A percentile compares a stretch with the other conserved stretches of the same genome.
Evolutionary conservation across 2,113 vertebrate species (phyloP).

Genomic region (Hippocampus barbouri): DNA sequence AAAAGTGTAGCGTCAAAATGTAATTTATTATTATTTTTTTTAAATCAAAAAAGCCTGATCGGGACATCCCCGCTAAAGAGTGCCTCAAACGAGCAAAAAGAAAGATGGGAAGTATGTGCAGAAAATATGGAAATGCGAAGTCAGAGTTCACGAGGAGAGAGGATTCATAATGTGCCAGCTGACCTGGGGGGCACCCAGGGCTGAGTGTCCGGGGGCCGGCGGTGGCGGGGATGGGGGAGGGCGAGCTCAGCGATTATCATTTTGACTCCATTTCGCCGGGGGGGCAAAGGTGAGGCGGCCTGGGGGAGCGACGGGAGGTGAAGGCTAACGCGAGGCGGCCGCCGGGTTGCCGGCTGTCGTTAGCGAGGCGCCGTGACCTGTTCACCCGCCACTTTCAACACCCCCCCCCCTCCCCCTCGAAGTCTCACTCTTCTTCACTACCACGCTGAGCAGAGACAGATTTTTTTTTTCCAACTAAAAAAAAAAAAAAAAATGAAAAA

Average conservation of each 20-base stretch:
- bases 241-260: slow-evolving; percentile 70
- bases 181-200: slow-evolving; percentile 65
- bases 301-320: slow-evolving; percentile 55
- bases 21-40: background rate
- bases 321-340: slow-evolving; percentile 53
- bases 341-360: slow-evolving; percentile 57
- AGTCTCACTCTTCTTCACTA: slow-evolving; percentile 26
- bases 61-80: slow-evolving; percentile 17
- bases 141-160: slow-evolving; percentile 70
- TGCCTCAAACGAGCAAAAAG: background rate
- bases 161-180: slow-evolving; percentile 72
- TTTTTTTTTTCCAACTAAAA: background rate
- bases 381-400: slow-evolving; percentile 53
- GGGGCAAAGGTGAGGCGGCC: slow-evolving; percentile 71
- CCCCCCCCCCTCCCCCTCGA: slow-evolving; percentile 1
- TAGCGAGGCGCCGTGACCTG: slow-evolving; percentile 64
- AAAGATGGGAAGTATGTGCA: slow-evolving; percentile 31
- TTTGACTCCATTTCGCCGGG: slow-evolving; percentile 73
- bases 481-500: slow-evolving; percentile 8
- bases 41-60: background rate
- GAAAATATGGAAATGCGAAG: slow-evolving; percentile 72
- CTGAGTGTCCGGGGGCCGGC: slow-evolving; percentile 71
- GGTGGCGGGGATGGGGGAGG: background rate
- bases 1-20: no score
- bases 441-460: slow-evolving; percentile 27